These are phyloP conservation scores for Diplolepis rosae DNA, from an alignment of 2,888 invertebrate species.

Conservation along the genomic window DNA sequence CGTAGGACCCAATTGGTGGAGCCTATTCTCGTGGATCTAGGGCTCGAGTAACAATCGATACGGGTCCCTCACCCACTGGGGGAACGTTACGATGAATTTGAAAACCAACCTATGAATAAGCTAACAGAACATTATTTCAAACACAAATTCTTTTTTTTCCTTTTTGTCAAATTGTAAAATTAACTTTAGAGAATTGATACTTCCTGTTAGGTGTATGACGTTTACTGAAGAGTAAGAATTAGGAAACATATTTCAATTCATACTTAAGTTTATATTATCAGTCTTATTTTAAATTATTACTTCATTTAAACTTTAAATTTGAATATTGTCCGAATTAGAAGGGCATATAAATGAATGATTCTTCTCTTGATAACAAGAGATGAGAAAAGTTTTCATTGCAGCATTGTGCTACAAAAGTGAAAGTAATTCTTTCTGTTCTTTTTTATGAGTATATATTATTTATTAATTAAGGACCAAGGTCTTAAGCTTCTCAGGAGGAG, in stretches of 20 bases:
- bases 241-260: background rate
- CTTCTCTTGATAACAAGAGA: background rate
- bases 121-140: no score
- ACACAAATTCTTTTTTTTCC: no score
- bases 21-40: no score
- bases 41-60: no score
- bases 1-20: no score
- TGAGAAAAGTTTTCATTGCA: background rate
- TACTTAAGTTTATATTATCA: background rate
- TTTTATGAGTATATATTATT: background rate
- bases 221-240: background rate
- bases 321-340: background rate
- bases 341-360: background rate
- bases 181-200: no score
- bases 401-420: background rate
- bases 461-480: background rate
- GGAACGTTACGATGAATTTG: no score
- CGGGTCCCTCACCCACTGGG: no score
- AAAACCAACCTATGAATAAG: no score
- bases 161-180: no score
- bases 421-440: slow-evolving; percentile 31
- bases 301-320: background rate
- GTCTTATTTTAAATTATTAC: background rate
- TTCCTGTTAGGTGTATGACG: background rate
- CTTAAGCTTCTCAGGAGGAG: background rate